These are phyloP conservation scores for Eumaeus atala DNA, from an alignment of 1,140 invertebrate species.

Conservation along the genomic window DNA sequence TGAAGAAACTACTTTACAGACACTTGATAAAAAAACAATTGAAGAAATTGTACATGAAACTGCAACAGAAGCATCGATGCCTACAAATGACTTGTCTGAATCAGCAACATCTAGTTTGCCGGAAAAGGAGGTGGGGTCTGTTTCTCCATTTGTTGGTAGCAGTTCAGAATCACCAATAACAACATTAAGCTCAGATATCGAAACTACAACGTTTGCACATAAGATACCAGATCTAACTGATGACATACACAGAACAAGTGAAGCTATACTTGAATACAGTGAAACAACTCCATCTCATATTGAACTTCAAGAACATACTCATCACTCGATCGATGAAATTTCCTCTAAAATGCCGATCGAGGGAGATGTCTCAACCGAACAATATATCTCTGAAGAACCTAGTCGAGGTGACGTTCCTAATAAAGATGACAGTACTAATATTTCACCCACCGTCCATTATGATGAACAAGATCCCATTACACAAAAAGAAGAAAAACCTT, in stretches of 20 bases:
- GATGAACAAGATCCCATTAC: neutral
- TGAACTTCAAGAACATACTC: slow-evolving; percentile 59
- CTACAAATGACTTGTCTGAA: neutral
- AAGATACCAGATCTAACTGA: neutral
- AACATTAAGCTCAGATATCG: neutral
- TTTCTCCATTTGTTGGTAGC: neutral
- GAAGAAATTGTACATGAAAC: neutral
- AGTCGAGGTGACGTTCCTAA: slow-evolving; percentile 32
- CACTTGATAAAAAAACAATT: neutral
- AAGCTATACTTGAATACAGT: slow-evolving; percentile 21
- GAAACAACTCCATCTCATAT: slow-evolving; percentile 49
- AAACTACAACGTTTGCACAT: neutral
- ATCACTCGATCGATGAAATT: slow-evolving; percentile 34
- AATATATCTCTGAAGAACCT: slow-evolving; percentile 25
- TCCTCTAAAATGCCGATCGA: slow-evolving; percentile 25
- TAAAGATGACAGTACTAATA: slow-evolving; percentile 11
- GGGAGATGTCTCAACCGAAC: slow-evolving; percentile 22
- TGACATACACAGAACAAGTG: slow-evolving; percentile 19
- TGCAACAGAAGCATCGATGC: neutral
- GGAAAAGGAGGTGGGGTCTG: neutral
- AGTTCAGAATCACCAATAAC: neutral
- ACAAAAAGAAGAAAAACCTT: neutral
- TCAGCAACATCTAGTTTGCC: neutral
- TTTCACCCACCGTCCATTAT: neutral
- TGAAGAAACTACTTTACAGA: neutral